Base-by-base conservation (phyloP, 2,797 vertebrate genomes). In the Enteromius unitaeniatus region DNA sequence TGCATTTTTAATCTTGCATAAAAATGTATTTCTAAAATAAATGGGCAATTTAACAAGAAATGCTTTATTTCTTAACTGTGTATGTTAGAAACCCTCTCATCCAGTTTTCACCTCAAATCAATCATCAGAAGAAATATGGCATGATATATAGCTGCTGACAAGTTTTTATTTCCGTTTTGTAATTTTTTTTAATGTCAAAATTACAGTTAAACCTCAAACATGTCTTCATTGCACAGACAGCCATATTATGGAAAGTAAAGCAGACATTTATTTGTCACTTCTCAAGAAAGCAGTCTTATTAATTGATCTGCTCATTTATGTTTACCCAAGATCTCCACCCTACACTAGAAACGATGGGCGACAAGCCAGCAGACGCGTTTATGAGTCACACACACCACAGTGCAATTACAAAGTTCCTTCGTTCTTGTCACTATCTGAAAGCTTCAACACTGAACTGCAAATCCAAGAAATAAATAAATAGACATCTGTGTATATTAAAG, bases 301-400 rank as follows among this genome's bases (percentile, higher is more conserved):
- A 0, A 55, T 15, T 40, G 13, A 21, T 37, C 31, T 1, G 1
- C 34, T 45, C n/a, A 37, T n/a, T n/a, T 7, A 11, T 51, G 14
- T 40, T 69, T 55, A 37, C 78, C 17, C n/a, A 7, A n/a, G 28
- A 40, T 51, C 70, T 75, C 80, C 80, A 53, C 70, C 58, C 70
- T 81, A 53, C 31, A 15, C 13, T 26, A 75, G 70, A 64, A 65
- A 53, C 0, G 1, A 2, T 4, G 6, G 70, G 80, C 58, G 31
- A 3, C 11, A 2, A 75, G 55, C 80, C 70, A 65, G 6, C 13
- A 65, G 45, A 28, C 0, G 8, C 14, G 11, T 64, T 21, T 28
- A 75, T 75, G 45, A 75, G 19, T 42, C 81, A 53, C n/a, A 34
- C 28, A 51, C 10, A 28, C 70, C 55, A 21, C 80, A 47, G 14